Conservation (phyloP, 2,888 invertebrate genomes). For the Yponomeuta evonymella region DNA sequence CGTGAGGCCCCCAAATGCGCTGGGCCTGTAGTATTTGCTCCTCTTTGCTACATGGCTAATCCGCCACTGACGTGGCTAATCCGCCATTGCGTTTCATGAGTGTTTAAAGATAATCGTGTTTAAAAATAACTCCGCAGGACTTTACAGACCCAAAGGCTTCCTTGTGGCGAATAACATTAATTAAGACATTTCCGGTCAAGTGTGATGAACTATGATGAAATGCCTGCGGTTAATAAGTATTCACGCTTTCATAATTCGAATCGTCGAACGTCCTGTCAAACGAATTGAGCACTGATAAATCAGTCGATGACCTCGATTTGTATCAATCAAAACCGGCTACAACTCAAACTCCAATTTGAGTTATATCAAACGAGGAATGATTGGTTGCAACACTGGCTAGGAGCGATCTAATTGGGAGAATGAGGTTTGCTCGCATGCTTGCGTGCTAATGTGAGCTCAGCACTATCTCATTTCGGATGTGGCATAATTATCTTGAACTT, state of each 20-base stretch:
- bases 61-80: no score
- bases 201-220: not conserved
- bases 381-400: conserved; percentile 64
- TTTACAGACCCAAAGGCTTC: no score
- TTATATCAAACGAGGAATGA: conserved; percentile 58
- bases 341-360: conserved; percentile 63
- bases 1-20: no score
- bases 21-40: no score
- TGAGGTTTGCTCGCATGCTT: conserved; percentile 58
- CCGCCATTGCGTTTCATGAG: no score
- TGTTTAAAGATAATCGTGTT: no score
- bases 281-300: conserved; percentile 51
- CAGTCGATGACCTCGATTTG: conserved; percentile 66
- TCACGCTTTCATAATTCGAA: conserved; percentile 6
- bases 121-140: no score
- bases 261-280: conserved; percentile 23
- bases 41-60: no score
- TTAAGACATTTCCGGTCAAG: not conserved
- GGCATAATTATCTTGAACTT: not conserved
- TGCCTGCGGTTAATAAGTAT: not conserved
- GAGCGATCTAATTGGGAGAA: conserved; percentile 63
- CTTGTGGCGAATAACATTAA: no score
- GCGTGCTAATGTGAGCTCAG: conserved; percentile 2
- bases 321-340: conserved; percentile 65
- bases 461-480: conserved; percentile 8